phyloP scores from a whole-genome alignment of 1,140 invertebrate genomes.

The Phortica variegata region DNA sequence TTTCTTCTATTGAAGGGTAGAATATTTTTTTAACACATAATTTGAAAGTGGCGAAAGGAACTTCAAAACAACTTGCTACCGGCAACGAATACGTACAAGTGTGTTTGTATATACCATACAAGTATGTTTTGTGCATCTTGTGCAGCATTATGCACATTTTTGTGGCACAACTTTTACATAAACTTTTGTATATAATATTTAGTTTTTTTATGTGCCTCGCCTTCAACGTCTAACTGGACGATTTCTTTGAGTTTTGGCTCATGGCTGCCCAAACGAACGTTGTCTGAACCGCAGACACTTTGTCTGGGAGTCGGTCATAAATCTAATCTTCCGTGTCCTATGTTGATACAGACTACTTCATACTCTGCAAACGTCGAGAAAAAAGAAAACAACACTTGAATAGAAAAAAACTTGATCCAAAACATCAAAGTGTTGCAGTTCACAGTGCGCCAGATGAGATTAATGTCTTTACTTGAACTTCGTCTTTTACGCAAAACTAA shows the following conservation, averaged over 20 bases:
- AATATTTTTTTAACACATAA: slow-evolving; percentile 10
- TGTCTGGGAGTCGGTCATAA: slow-evolving; percentile 49
- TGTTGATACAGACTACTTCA: neutral
- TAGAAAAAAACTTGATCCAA: slow-evolving; percentile 49
- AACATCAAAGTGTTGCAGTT: slow-evolving; percentile 48
- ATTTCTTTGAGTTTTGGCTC: slow-evolving; percentile 22
- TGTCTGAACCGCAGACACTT: slow-evolving; percentile 51
- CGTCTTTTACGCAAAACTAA: neutral
- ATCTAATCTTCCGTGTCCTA: slow-evolving; percentile 31
- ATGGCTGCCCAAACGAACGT: slow-evolving; percentile 4
- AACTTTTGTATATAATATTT: too few species aligned
- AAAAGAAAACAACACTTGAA: slow-evolving; percentile 4
- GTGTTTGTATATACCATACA: too few species aligned
- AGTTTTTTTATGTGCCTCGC: too few species aligned
- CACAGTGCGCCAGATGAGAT: slow-evolving; percentile 41
- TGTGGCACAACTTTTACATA: neutral
- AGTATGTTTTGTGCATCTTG: too few species aligned
- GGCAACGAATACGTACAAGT: neutral
- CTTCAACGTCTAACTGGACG: slow-evolving; percentile 14
- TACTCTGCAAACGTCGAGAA: slow-evolving; percentile 9
- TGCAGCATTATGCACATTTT: slow-evolving; percentile 1
- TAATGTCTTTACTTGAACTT: slow-evolving; percentile 30
- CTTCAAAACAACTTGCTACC: neutral
- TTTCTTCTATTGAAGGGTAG: too few species aligned
- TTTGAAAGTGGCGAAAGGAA: neutral